Conservation (phyloP, 2,797 vertebrate genomes). For the Halcyon badia region DNA sequence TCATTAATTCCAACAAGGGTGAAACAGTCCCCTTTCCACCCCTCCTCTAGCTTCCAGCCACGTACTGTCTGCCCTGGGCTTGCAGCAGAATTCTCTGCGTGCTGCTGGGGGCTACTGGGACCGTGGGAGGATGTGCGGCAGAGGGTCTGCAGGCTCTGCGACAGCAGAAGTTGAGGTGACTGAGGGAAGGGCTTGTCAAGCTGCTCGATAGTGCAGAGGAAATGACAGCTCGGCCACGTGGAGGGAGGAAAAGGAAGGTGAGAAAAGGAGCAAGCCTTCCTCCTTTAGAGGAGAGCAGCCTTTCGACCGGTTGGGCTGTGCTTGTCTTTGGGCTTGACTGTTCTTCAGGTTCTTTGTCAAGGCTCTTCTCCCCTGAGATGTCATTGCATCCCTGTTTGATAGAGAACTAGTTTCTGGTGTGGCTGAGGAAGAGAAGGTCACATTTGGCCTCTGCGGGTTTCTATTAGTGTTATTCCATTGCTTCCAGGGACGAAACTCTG, state of each 20-base stretch:
- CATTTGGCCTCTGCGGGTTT: neutral
- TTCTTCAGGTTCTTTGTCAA: neutral
- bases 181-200: neutral
- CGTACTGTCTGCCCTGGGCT: neutral
- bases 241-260: neutral
- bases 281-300: neutral
- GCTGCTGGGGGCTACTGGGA: neutral
- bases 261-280: neutral
- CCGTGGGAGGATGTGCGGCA: accelerated
- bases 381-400: neutral
- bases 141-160: neutral
- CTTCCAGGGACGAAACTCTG: neutral
- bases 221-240: neutral
- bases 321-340: neutral
- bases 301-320: neutral
- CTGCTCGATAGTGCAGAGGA: neutral
- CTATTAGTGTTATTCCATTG: neutral
- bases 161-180: neutral
- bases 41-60: neutral
- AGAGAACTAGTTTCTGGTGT: neutral
- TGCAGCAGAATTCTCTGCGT: neutral
- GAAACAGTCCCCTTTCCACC: neutral
- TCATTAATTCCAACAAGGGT: neutral
- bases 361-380: neutral
- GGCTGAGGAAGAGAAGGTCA: neutral